Evolutionary conservation across 1,140 invertebrate species (phyloP).

Genomic region (Elymnias hypermnestra): DNA sequence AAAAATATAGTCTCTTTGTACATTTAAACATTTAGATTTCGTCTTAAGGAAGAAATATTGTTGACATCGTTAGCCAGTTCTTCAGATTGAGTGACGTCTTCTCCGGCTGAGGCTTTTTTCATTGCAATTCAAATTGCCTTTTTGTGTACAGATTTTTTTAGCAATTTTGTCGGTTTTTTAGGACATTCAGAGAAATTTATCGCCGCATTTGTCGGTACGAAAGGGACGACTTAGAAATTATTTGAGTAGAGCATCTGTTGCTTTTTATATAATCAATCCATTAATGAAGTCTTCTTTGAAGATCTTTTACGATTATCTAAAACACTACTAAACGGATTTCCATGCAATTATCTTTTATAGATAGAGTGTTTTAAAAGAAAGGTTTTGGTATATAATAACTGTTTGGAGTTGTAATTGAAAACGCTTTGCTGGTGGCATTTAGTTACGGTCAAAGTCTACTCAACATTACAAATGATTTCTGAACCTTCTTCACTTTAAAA

Average conservation of each 20-base stretch:
- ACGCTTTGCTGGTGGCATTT: neutral
- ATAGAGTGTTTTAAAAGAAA: too few relatives aligned
- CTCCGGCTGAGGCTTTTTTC: slow-evolving; percentile 32
- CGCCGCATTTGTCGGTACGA: slow-evolving; percentile 37
- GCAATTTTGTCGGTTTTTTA: slow-evolving; percentile 57
- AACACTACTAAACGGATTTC: too few relatives aligned
- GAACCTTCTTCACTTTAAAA: too few relatives aligned
- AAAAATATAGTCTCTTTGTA: slow-evolving; percentile 9
- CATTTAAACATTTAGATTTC: slow-evolving; percentile 50
- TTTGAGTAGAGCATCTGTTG: too few relatives aligned
- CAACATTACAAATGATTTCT: too few relatives aligned
- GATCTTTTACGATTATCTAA: too few relatives aligned
- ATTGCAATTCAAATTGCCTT: slow-evolving; percentile 50
- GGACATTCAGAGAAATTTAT: slow-evolving; percentile 40
- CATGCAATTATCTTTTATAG: too few relatives aligned
- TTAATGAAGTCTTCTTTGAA: too few relatives aligned
- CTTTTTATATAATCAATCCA: too few relatives aligned
- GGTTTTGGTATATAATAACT: too few relatives aligned
- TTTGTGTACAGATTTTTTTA: slow-evolving; percentile 30
- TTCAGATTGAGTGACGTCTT: slow-evolving; percentile 45
- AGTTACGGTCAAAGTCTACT: neutral
- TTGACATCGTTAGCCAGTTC: slow-evolving; percentile 51
- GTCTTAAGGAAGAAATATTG: slow-evolving; percentile 44
- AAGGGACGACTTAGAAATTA: slow-evolving; percentile 16
- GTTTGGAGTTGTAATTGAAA: too few relatives aligned